Percentiles rank a stretch among this genome's conserved stretches.
These are phyloP conservation scores for Aulostomus chinensis DNA, from an alignment of 2,797 vertebrate genomes.

Conservation along the genomic window DNA sequence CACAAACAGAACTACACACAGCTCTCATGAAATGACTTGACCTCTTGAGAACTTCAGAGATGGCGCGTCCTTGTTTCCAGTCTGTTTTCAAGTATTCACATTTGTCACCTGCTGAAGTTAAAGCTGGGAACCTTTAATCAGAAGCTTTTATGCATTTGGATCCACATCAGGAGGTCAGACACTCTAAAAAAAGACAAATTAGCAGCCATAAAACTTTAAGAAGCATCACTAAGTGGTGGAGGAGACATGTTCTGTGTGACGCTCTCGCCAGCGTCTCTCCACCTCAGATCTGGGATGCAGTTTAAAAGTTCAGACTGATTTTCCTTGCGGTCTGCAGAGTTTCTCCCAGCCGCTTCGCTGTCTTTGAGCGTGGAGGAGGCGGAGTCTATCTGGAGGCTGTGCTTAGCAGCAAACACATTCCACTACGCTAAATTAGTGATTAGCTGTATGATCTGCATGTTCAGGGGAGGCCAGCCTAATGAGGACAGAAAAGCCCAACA, in stretches of 20 bases:
- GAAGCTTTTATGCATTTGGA: too few species aligned
- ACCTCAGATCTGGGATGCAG: not conserved
- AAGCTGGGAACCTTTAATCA: too few species aligned
- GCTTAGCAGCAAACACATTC: slow-evolving; percentile 30
- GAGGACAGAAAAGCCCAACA: slow-evolving; percentile 54
- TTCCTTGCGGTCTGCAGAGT: not conserved
- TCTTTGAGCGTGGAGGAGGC: not conserved
- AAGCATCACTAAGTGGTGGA: not conserved
- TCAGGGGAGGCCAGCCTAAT: slow-evolving; percentile 38
- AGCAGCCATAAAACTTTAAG: not conserved
- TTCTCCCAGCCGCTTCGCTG: slow-evolving; percentile 26
- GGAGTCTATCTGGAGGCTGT: slow-evolving; percentile 21
- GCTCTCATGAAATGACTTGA: too few species aligned
- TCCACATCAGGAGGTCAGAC: too few species aligned
- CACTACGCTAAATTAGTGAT: slow-evolving; percentile 51
- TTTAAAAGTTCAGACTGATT: not conserved
- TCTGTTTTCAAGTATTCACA: too few species aligned
- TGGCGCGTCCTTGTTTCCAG: too few species aligned
- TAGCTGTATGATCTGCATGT: slow-evolving; percentile 44
- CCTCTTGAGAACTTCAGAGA: too few species aligned
- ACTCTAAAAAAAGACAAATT: too few species aligned
- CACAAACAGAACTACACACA: too few species aligned
- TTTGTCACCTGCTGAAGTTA: too few species aligned
- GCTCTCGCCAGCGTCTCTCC: not conserved
- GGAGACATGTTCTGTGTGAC: not conserved